Evolutionary conservation across 2,113 vertebrate species (phyloP).

Genomic region (Brachypodius melanocephalos): DNA sequence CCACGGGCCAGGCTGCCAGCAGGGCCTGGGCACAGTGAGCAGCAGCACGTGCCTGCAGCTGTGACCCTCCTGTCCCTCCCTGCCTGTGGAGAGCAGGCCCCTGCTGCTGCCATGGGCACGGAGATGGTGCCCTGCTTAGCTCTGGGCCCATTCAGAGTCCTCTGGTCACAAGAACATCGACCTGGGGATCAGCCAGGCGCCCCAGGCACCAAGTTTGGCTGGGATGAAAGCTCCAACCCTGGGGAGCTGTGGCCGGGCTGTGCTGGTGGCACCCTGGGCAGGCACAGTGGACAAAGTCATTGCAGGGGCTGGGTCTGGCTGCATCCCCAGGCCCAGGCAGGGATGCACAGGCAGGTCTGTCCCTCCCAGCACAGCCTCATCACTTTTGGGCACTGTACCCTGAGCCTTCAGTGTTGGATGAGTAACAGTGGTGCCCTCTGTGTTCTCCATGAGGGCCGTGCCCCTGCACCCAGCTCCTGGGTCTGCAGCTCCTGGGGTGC

Average conservation of each 20-base stretch:
- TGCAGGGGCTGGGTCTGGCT: background rate
- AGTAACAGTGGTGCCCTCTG: rapidly evolving
- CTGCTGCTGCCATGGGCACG: rapidly evolving
- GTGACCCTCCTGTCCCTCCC: background rate
- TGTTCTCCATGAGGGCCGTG: rapidly evolving
- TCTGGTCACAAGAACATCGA: rapidly evolving
- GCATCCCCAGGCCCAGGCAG: rapidly evolving
- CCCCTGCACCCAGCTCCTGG: background rate
- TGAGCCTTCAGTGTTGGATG: rapidly evolving
- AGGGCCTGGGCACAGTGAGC: background rate
- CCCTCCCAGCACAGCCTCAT: background rate
- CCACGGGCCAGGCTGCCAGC: background rate
- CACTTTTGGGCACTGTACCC: background rate
- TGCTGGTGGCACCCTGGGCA: background rate
- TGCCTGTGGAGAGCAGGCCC: background rate
- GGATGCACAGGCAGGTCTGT: background rate
- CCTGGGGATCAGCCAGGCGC: rapidly evolving
- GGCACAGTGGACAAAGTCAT: background rate
- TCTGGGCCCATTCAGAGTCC: background rate
- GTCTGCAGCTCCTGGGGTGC: background rate
- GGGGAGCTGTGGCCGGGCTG: rapidly evolving
- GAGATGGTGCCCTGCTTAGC: background rate
- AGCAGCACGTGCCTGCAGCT: background rate
- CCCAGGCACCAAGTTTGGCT: rapidly evolving
- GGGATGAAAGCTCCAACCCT: background rate